Evolutionary conservation across 1,140 invertebrate genomes (phyloP).

Genomic region (Apis dorsata): DNA sequence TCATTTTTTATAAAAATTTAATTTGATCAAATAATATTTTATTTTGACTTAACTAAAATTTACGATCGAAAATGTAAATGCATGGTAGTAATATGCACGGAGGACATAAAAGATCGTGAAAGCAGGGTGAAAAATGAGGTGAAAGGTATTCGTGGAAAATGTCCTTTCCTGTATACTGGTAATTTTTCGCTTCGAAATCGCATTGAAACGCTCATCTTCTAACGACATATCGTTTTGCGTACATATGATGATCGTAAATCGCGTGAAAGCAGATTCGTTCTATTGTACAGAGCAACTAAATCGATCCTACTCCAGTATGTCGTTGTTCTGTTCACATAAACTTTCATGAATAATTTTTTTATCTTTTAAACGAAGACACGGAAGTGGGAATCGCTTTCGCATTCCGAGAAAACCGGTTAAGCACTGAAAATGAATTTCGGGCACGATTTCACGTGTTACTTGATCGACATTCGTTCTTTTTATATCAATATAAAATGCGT

Average conservation of each 20-base stretch:
- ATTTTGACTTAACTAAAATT: background rate
- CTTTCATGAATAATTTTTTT: conserved; percentile 34
- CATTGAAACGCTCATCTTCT: background rate
- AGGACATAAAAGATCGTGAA: background rate
- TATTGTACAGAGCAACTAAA: background rate
- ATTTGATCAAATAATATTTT: background rate
- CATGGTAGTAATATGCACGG: background rate
- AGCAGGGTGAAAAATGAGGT: conserved; percentile 16
- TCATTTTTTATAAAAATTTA: background rate
- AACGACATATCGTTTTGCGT: background rate
- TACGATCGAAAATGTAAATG: background rate
- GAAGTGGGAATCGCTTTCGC: background rate
- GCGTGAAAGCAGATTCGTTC: conserved; percentile 41
- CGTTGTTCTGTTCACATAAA: conserved; percentile 20
- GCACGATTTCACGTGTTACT: background rate
- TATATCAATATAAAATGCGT: background rate
- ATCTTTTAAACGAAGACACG: background rate
- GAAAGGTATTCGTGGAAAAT: conserved; percentile 29
- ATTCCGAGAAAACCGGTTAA: conserved; percentile 24
- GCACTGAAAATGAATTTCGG: conserved; percentile 28
- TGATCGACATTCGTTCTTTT: background rate
- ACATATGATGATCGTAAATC: background rate
- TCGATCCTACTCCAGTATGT: background rate
- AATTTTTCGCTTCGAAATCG: conserved; percentile 31
- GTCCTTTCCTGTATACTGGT: background rate